phyloP scores from a whole-genome alignment of 2,113 vertebrate genomes.

The Aix galericulata region DNA sequence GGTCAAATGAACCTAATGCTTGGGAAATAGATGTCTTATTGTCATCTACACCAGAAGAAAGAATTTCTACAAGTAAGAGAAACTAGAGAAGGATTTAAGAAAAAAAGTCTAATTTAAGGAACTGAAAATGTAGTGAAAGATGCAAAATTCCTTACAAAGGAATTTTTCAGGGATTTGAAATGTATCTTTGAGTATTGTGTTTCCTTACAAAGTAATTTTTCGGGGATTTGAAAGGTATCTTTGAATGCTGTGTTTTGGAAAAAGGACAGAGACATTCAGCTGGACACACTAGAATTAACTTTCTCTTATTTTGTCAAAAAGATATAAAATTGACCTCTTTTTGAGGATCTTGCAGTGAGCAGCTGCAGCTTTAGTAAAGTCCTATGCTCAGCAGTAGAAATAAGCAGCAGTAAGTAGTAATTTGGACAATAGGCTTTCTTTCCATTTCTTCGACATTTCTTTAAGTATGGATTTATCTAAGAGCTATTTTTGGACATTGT shows the following conservation, averaged over 20 bases:
- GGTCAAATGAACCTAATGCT: not conserved
- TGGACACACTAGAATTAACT: not conserved
- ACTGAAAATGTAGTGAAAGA: not conserved
- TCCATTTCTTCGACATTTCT: not conserved
- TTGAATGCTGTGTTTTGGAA: not conserved
- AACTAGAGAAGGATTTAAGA: accelerated
- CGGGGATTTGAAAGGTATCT: not conserved
- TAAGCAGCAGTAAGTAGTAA: not conserved
- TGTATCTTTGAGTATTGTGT: not conserved
- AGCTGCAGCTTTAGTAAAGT: not conserved
- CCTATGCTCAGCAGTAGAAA: not conserved
- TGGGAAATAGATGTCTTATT: not conserved
- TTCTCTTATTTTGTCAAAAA: not conserved
- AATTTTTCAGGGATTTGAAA: not conserved
- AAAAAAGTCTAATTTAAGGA: not conserved
- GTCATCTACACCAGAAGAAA: not conserved
- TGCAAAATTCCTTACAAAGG: not conserved
- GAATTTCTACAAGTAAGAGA: not conserved
- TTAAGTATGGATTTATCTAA: not conserved
- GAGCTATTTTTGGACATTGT: not conserved
- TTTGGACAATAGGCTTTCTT: not conserved
- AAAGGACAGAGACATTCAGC: not conserved
- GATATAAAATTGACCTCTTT: not conserved
- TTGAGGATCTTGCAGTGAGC: not conserved
- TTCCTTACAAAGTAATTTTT: not conserved